Conservation (phyloP, 1,140 invertebrate species). For the Camponotus vicinus region DNA sequence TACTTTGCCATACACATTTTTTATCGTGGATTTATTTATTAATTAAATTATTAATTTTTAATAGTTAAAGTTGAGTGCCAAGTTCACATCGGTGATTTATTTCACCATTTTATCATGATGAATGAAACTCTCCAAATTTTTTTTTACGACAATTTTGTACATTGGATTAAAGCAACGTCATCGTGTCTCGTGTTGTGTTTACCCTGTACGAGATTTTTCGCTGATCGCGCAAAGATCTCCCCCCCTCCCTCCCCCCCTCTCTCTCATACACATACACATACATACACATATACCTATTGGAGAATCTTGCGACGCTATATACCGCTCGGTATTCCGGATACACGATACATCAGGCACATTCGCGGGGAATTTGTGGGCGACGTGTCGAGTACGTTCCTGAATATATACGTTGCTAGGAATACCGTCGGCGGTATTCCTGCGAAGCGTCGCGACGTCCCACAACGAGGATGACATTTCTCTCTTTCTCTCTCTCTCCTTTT, state of each 20-base stretch:
- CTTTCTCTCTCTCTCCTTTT: not conserved
- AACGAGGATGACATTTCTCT: constrained; percentile 8
- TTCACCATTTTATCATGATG: constrained; percentile 12
- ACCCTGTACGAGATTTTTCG: constrained; percentile 24
- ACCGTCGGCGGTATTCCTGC: constrained; percentile 48
- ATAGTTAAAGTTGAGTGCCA: too few species aligned
- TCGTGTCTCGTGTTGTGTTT: constrained; percentile 33
- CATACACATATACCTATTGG: not conserved
- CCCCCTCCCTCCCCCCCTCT: not conserved
- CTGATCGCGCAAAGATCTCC: constrained; percentile 26
- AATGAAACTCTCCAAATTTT: not conserved
- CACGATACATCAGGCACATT: constrained; percentile 58
- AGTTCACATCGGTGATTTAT: not conserved
- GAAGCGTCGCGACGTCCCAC: constrained; percentile 52
- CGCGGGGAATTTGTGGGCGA: constrained; percentile 61
- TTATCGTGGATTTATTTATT: not conserved
- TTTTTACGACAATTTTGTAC: not conserved
- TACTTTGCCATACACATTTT: too few species aligned
- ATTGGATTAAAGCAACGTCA: constrained; percentile 28
- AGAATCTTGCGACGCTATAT: constrained; percentile 43
- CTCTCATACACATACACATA: too few species aligned
- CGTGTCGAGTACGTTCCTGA: constrained; percentile 57
- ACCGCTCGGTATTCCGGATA: constrained; percentile 44
- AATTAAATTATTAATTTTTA: too few species aligned
- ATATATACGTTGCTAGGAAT: constrained; percentile 53